Evolutionary conservation across 2,113 vertebrate genomes (phyloP).

Genomic region (Sardina pilchardus): DNA sequence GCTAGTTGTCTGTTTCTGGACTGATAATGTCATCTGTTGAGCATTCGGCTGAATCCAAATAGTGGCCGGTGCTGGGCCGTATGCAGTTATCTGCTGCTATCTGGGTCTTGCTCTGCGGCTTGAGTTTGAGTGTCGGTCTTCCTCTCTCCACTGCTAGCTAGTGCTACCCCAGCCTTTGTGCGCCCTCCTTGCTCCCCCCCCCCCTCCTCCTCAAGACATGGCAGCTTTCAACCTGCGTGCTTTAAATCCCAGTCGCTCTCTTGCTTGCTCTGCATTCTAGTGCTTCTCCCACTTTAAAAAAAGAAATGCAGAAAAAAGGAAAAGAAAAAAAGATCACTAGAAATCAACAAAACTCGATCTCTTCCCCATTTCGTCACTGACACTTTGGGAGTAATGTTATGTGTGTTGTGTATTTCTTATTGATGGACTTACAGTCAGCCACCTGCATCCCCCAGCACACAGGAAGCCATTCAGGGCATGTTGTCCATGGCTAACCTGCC

Average conservation of each 20-base stretch:
- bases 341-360: slow-evolving; percentile 34
- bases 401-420: slow-evolving; percentile 72
- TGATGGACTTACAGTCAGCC: slow-evolving; percentile 86
- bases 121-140: not conserved
- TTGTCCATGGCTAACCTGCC: slow-evolving; percentile 98
- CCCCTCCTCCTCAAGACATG: not conserved
- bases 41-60: not conserved
- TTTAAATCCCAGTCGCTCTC: slow-evolving; percentile 10
- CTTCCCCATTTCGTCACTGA: slow-evolving; percentile 36
- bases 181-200: not conserved
- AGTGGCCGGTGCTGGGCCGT: not conserved
- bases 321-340: not conserved
- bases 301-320: not conserved
- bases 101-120: slow-evolving; percentile 10
- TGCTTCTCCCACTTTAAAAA: slow-evolving; percentile 41
- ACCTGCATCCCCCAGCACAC: slow-evolving; percentile 97
- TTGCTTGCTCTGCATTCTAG: slow-evolving; percentile 14
- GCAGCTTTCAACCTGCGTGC: not conserved
- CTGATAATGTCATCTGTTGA: slow-evolving; percentile 4
- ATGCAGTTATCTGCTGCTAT: not conserved
- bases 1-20: not conserved
- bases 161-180: slow-evolving; percentile 1
- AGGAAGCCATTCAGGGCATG: slow-evolving; percentile 99
- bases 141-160: not conserved
- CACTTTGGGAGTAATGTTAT: slow-evolving; percentile 64